Base-by-base conservation (phyloP, 2,797 vertebrate species). In the Helarctos malayanus region DNA sequence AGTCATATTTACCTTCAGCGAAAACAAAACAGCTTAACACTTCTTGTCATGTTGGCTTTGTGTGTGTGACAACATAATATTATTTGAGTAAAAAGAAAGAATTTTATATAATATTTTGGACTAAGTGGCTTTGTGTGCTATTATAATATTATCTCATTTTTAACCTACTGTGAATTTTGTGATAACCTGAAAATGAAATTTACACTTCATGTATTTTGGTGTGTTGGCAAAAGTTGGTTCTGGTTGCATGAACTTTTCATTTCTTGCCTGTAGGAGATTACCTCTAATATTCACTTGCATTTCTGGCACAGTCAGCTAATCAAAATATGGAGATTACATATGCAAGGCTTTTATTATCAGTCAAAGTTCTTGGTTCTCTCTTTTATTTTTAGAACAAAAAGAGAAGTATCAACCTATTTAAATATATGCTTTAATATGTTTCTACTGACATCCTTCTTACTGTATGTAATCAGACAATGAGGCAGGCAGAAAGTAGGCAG, bases 181-280 rank as follows among this genome's bases (percentile, higher is more conserved):
- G 25, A 96, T 94, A 95, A 89, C n/a, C 10, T 92, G 79, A 92
- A 97, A 95, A 83, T 92, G 75, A 97, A 97, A 83, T 92, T 93
- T 85, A 78, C 21, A 38, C 87, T 81, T 95, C 71, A 49, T 35
- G 2, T 82, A 56, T 84, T 97, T 88, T 91, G 68, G 11, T 35
- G 27, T 78, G 35, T 68, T 61, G 18, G 68, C 47, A 45, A 87
- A 94, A 89, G 47, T 18, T 90, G 32, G 54, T 65, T 98, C 83
- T 47, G 25, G 3, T 52, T 88, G 35, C 27, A 29, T 69, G 57
- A 63, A 75, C 29, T 94, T 92, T 95, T 90, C 88, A 94, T 95
- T 95, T 93, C 54, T 97, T 96, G 19, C 73, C 86, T 81, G 18
- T 88, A 92, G 38, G 71, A 83, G 49, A 95, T 96, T 79, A 85